phyloP scores from a whole-genome alignment of 2,797 vertebrate genomes.

The Eospalax fontanierii region DNA sequence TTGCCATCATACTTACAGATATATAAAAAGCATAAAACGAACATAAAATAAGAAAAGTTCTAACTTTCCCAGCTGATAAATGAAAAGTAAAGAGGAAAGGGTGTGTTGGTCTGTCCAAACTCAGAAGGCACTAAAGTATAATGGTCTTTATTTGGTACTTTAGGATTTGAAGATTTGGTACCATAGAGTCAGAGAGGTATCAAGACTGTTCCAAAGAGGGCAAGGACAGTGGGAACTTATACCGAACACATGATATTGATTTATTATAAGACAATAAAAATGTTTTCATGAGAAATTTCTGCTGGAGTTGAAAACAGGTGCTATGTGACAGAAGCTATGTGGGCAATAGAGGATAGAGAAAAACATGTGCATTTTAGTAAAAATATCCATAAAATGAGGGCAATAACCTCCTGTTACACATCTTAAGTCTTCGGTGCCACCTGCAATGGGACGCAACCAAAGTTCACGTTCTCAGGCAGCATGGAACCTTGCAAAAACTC shows the following conservation, averaged over 20 bases:
- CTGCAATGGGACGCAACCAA: no score
- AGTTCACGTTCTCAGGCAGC: background rate
- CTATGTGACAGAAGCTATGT: background rate
- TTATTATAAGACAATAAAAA: background rate
- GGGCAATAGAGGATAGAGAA: background rate
- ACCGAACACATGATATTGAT: background rate
- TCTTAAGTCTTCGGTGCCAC: background rate
- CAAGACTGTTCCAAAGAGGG: background rate
- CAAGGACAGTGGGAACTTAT: no score
- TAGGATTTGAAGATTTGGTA: background rate
- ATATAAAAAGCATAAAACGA: no score
- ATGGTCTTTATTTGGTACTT: background rate
- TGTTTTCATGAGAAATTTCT: background rate
- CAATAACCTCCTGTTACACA: background rate
- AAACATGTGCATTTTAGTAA: background rate
- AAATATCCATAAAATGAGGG: background rate
- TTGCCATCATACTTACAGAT: background rate
- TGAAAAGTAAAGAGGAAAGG: background rate
- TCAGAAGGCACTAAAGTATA: background rate
- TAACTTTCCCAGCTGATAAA: background rate
- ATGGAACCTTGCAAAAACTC: background rate
- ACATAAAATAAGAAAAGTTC: background rate
- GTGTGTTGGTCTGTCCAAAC: background rate
- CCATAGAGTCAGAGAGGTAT: background rate
- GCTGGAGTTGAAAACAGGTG: background rate